Evolutionary conservation across 1,140 invertebrate species (phyloP).

Genomic region (Pogonus chalceus): DNA sequence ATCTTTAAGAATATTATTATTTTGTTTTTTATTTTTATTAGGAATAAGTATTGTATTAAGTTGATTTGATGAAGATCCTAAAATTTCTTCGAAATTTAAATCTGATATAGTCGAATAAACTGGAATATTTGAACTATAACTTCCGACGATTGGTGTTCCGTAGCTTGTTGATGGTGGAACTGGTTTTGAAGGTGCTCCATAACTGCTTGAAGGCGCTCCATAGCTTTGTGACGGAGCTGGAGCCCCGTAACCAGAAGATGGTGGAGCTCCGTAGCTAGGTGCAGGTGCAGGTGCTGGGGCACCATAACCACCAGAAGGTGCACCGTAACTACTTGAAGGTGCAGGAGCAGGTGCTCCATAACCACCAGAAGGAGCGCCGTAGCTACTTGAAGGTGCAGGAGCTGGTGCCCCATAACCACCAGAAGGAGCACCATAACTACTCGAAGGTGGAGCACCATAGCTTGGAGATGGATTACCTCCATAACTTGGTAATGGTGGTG

Average conservation of each 20-base stretch:
- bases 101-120: neutral
- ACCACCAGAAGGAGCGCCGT: no score
- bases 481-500: slow-evolving; percentile 1
- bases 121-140: neutral
- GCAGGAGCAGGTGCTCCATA: slow-evolving; percentile 5
- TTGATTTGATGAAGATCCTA: neutral
- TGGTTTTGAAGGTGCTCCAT: neutral
- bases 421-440: slow-evolving; percentile 6
- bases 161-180: slow-evolving; percentile 7
- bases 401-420: slow-evolving; percentile 7
- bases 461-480: neutral
- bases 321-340: neutral
- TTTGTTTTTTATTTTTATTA: neutral
- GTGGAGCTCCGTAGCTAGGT: slow-evolving; percentile 6
- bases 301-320: neutral
- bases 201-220: slow-evolving; percentile 1
- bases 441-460: slow-evolving; percentile 12
- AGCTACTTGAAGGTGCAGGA: neutral
- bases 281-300: neutral
- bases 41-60: neutral
- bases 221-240: slow-evolving; percentile 10
- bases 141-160: neutral
- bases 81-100: neutral
- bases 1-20: neutral
- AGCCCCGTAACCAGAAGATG: slow-evolving; percentile 9